Evolutionary conservation across 2,113 vertebrate genomes (phyloP).

Genomic region (Ceyx cyanopectus): DNA sequence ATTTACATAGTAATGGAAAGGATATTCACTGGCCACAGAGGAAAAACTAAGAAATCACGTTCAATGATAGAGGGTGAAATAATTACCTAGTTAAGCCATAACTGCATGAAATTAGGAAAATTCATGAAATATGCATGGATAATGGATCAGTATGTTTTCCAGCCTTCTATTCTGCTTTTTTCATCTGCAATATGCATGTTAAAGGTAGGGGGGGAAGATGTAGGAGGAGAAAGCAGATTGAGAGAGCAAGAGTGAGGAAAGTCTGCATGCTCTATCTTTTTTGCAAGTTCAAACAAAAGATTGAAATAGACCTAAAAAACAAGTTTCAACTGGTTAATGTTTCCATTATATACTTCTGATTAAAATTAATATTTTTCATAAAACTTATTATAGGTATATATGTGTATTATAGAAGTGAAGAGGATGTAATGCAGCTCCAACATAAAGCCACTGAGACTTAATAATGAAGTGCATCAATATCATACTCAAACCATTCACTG

Average conservation of each 20-base stretch:
- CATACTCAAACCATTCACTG: background rate
- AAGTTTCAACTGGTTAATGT: background rate
- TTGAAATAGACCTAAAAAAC: background rate
- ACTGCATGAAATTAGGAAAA: constrained; percentile 33
- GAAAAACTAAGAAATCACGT: background rate
- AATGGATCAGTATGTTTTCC: constrained; percentile 30
- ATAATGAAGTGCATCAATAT: background rate
- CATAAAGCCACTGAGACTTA: background rate
- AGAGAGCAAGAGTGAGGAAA: background rate
- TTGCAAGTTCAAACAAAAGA: background rate
- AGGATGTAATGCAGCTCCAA: background rate
- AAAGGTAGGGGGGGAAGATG: background rate
- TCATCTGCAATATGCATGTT: background rate
- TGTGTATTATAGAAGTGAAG: accelerated
- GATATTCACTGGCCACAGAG: background rate
- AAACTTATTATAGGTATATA: too few relatives aligned
- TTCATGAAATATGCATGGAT: constrained; percentile 45
- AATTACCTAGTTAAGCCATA: constrained; percentile 55
- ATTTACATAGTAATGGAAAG: constrained; percentile 4
- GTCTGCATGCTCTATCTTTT: background rate
- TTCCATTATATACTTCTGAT: background rate
- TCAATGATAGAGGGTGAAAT: constrained; percentile 15
- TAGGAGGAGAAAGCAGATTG: background rate
- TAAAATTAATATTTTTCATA: background rate
- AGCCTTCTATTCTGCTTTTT: constrained; percentile 3